phyloP scores from a whole-genome alignment of 2,113 vertebrate genomes.

The Paramormyrops kingsleyae region DNA sequence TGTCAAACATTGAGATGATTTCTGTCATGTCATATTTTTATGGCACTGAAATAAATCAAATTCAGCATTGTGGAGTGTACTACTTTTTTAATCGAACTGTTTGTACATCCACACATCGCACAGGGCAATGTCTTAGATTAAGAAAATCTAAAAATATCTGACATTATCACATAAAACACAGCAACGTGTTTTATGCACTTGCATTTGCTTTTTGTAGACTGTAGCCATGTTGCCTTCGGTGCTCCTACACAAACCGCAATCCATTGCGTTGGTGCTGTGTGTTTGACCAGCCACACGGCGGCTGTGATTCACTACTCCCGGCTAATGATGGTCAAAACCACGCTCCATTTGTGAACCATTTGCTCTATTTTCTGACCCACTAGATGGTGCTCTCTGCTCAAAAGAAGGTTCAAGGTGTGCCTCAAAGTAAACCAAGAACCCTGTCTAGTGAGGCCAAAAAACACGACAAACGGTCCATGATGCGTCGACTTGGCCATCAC shows the following conservation, averaged over 20 bases:
- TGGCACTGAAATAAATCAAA: neutral
- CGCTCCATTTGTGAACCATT: neutral
- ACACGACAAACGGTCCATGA: neutral
- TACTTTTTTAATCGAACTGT: neutral
- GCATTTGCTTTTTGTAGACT: no score
- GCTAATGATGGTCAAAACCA: neutral
- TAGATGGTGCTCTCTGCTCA: neutral
- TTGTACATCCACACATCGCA: neutral
- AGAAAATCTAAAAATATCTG: neutral
- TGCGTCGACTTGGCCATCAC: neutral
- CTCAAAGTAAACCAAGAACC: no score
- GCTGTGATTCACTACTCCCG: neutral
- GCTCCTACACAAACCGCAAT: neutral
- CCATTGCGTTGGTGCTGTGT: neutral
- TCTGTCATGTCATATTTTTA: neutral
- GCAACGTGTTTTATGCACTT: neutral
- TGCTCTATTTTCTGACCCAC: neutral
- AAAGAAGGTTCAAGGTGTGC: neutral
- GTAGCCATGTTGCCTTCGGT: neutral
- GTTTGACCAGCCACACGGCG: neutral
- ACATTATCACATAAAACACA: neutral
- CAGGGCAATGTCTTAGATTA: neutral
- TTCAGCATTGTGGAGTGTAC: neutral
- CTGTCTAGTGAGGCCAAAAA: neutral
- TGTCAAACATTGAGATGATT: neutral